These are phyloP conservation scores for Etheostoma perlongum DNA, from an alignment of 2,797 vertebrate genomes.

Conservation along the genomic window DNA sequence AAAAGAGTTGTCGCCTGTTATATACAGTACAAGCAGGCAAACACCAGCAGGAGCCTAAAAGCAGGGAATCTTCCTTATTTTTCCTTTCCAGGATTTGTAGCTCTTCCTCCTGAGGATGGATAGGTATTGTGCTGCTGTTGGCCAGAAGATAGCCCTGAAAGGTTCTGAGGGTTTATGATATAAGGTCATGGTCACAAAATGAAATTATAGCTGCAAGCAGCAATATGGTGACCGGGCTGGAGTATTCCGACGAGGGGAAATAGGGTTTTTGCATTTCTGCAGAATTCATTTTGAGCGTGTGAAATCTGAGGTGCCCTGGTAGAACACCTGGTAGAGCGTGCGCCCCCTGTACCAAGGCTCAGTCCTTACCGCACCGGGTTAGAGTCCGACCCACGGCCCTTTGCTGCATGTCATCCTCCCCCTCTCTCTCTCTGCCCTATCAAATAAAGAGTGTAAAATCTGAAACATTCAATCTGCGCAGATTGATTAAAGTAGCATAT, in stretches of 20 bases:
- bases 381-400: too few species aligned
- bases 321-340: too few species aligned
- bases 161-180: conserved; percentile 45
- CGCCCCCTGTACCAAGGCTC: too few species aligned
- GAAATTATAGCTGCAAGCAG: conserved; percentile 42
- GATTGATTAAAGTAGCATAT: not conserved
- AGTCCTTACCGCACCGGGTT: too few species aligned
- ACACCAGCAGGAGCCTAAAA: not conserved
- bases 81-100: conserved; percentile 29
- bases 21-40: not conserved
- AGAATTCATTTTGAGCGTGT: not conserved
- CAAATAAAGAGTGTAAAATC: not conserved
- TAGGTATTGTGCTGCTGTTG: conserved; percentile 11
- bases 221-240: conserved; percentile 9
- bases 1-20: not conserved
- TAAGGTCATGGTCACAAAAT: conserved; percentile 49
- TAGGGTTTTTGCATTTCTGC: not conserved
- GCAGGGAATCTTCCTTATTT: conserved; percentile 6
- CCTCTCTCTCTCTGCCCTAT: too few species aligned
- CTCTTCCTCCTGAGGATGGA: conserved; percentile 8
- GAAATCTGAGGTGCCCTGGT: too few species aligned
- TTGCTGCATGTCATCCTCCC: too few species aligned
- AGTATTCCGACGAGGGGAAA: not conserved
- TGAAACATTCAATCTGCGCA: not conserved
- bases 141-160: conserved; percentile 35